phyloP scores from a whole-genome alignment of 2,888 invertebrate genomes.

The Agrotis clavis region DNA sequence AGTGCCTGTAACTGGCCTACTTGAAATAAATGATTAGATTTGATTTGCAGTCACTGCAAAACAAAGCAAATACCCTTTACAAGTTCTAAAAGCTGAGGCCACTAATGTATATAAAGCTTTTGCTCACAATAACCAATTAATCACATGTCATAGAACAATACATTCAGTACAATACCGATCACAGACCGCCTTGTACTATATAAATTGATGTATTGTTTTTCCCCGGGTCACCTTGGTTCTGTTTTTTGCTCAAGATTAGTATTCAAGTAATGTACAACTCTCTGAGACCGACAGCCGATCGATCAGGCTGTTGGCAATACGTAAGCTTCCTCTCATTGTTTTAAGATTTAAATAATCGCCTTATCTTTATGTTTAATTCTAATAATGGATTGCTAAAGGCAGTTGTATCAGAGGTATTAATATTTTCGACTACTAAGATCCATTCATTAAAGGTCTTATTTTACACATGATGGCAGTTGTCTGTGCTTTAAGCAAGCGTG shows the following conservation, averaged over 20 bases:
- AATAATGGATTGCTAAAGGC: conserved; percentile 8
- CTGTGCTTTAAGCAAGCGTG: neutral
- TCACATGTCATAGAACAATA: conserved; percentile 21
- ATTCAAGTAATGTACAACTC: conserved; percentile 42
- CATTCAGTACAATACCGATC: conserved; percentile 10
- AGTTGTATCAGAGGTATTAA: neutral
- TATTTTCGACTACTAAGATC: neutral
- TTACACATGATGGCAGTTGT: too few species aligned
- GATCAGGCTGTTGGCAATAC: conserved; percentile 38
- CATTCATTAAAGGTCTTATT: too few species aligned
- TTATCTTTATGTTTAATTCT: conserved; percentile 28
- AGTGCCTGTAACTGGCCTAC: too few species aligned
- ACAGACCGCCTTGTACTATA: conserved; percentile 4
- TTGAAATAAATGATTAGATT: too few species aligned
- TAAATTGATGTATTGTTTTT: conserved; percentile 9
- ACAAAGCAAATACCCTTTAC: conserved; percentile 1
- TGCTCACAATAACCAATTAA: conserved; percentile 6
- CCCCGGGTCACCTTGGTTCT: conserved; percentile 51
- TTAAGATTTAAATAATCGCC: conserved; percentile 37
- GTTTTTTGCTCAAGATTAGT: conserved; percentile 45
- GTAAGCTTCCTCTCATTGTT: conserved; percentile 54
- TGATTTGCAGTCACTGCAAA: neutral
- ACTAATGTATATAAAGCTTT: neutral
- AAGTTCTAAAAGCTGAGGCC: neutral
- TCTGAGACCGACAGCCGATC: conserved; percentile 44